These are phyloP conservation scores for Bactericera cockerelli DNA, from an alignment of 1,140 invertebrate genomes.

Conservation along the genomic window DNA sequence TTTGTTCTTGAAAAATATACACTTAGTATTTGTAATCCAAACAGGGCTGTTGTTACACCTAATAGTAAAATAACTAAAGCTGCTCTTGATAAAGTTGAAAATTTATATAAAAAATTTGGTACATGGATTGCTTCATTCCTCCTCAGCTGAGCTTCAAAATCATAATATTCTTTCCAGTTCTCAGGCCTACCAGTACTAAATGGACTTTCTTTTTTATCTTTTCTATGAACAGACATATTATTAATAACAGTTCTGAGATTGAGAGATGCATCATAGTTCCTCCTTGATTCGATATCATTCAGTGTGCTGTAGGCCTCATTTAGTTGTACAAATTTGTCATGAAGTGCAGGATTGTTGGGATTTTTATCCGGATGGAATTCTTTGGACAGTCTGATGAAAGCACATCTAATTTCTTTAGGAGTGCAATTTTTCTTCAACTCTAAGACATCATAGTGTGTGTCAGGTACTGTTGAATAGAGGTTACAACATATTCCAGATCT, in stretches of 20 bases:
- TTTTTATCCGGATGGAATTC: conserved; percentile 45
- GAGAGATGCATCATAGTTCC: conserved; percentile 34
- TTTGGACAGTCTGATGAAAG: conserved; percentile 39
- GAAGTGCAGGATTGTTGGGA: conserved; percentile 30
- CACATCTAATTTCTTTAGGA: conserved; percentile 37
- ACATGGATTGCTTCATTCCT: neutral
- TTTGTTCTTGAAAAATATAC: neutral
- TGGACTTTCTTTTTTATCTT: too few relatives aligned
- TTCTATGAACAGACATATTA: too few relatives aligned
- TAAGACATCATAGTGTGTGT: conserved; percentile 37
- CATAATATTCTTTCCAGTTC: neutral
- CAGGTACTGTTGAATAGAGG: neutral
- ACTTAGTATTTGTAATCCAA: neutral
- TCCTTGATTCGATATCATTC: conserved; percentile 35
- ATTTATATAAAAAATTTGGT: neutral
- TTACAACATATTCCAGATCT: too few relatives aligned
- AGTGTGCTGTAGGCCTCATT: conserved; percentile 46
- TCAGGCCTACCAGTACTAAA: too few relatives aligned
- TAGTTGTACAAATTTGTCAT: conserved; percentile 40
- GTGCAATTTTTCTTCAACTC: conserved; percentile 34
- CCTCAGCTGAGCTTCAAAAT: neutral
- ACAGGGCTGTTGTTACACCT: neutral
- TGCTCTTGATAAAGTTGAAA: neutral
- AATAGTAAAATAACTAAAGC: neutral
- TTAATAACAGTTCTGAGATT: neutral